Evolutionary conservation across 2,113 vertebrate species (phyloP).

Genomic region (Pyrgilauda ruficollis): DNA sequence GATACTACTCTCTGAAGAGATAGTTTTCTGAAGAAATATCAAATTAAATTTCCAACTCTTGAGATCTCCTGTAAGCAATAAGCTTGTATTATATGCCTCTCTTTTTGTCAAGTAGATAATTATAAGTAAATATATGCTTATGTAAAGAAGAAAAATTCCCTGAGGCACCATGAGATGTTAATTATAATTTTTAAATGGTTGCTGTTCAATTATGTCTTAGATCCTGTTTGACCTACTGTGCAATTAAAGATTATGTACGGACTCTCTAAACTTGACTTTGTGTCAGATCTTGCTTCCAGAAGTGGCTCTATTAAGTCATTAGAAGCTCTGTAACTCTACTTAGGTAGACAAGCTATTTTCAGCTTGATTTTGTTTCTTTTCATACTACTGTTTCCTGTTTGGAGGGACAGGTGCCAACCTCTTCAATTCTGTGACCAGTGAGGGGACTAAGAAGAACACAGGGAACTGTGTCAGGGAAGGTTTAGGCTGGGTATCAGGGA

Average conservation of each 20-base stretch:
- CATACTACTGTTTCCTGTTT: neutral
- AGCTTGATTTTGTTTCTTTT: neutral
- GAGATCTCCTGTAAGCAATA: neutral
- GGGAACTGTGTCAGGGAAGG: neutral
- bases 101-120: neutral
- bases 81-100: neutral
- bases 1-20: neutral
- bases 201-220: neutral
- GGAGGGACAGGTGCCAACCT: neutral
- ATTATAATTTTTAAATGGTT: neutral
- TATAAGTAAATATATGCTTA: neutral
- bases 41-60: neutral
- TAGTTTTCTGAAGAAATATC: neutral
- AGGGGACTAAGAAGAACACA: neutral
- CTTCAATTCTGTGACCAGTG: neutral
- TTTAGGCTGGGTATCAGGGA: neutral
- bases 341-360: neutral
- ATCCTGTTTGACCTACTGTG: neutral
- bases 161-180: neutral
- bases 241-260: neutral
- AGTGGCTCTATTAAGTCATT: neutral
- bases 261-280: neutral
- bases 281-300: neutral
- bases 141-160: neutral
- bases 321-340: neutral